Percentiles rank a stretch among this genome's conserved stretches.
Conservation (phyloP, 2,113 vertebrate genomes). For the Sturnus vulgaris region DNA sequence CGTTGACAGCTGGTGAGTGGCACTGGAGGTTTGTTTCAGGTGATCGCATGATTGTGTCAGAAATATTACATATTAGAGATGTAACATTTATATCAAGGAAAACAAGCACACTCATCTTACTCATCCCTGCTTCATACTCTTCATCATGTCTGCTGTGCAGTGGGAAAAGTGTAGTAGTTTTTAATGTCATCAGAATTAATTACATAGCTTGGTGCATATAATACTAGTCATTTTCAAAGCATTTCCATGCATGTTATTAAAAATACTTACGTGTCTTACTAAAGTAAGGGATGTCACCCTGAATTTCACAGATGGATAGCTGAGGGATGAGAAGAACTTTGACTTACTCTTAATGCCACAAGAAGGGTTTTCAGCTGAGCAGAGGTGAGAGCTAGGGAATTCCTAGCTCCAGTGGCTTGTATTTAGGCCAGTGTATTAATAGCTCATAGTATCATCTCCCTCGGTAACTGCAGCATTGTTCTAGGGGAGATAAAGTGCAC, state of each 20-base stretch:
- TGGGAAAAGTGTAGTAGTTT: not conserved
- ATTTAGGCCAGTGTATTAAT: constrained; percentile 45
- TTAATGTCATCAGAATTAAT: not conserved
- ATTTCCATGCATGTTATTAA: not conserved
- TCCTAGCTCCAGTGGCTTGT: constrained; percentile 9
- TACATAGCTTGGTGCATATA: not conserved
- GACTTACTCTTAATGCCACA: not conserved
- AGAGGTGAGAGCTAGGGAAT: constrained; percentile 14
- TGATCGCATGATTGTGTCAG: not conserved
- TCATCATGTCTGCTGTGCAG: not conserved
- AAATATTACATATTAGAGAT: not conserved
- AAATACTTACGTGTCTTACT: not conserved
- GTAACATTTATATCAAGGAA: not conserved
- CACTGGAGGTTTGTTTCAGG: not conserved
- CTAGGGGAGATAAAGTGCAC: not conserved
- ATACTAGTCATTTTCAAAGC: not conserved
- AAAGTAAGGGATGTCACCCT: not conserved
- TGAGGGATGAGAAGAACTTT: not conserved
- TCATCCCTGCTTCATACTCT: not conserved
- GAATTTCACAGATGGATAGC: not conserved
- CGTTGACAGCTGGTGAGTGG: not conserved
- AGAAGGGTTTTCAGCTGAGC: not conserved
- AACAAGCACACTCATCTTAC: not conserved
- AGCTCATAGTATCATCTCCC: not conserved
- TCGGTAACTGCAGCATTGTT: not conserved